phyloP scores from a whole-genome alignment of 2,797 vertebrate species.

The Gila robusta region DNA sequence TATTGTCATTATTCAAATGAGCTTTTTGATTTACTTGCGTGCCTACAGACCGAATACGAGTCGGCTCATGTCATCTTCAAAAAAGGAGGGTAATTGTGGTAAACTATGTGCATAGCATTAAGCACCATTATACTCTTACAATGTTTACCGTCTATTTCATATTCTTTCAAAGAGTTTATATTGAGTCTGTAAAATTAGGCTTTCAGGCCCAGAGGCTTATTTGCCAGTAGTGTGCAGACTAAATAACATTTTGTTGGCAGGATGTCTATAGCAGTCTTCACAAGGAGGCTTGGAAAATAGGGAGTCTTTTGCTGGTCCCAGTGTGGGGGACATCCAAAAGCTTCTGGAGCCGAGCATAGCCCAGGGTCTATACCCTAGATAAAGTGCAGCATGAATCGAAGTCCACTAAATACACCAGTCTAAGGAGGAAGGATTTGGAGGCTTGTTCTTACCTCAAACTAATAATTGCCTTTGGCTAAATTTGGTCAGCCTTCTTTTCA shows the following conservation, averaged over 20 bases:
- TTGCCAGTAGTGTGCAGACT: constrained; percentile 3
- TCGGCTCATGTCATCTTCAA: constrained; percentile 4
- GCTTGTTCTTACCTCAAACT: background rate
- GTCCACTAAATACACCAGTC: background rate
- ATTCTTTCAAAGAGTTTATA: background rate
- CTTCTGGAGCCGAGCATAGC: background rate
- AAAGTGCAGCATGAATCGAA: constrained; percentile 17
- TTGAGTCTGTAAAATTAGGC: background rate
- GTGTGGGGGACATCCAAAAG: background rate
- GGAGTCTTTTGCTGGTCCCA: background rate
- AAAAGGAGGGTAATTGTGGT: background rate
- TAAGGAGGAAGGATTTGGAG: background rate
- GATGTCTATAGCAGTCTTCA: background rate
- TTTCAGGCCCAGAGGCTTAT: background rate
- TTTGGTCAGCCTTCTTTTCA: constrained; percentile 7
- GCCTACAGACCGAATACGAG: background rate
- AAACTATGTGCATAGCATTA: background rate
- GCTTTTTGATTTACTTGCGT: background rate
- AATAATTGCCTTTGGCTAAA: constrained; percentile 16
- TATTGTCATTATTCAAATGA: constrained; percentile 30
- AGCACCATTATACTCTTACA: too few species aligned
- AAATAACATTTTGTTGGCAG: constrained; percentile 17
- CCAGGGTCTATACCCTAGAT: constrained; percentile 23
- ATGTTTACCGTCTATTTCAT: background rate
- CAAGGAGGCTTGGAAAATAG: constrained; percentile 12